phyloP scores from a whole-genome alignment of 2,888 invertebrate genomes.

The Mechanitis mazaeus region DNA sequence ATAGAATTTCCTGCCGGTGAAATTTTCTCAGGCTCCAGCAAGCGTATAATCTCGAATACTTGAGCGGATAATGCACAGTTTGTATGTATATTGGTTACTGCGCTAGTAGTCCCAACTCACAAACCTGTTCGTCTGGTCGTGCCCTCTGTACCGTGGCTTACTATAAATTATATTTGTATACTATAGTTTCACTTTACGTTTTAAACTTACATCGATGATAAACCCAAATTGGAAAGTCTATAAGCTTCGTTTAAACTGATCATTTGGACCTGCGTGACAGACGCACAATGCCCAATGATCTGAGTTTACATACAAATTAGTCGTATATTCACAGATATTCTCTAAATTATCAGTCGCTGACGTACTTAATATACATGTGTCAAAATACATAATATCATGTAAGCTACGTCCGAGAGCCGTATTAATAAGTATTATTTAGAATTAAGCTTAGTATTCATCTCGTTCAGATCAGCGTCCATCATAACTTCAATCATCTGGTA shows the following conservation, averaged over 20 bases:
- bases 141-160: conserved; percentile 65
- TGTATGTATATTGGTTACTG: conserved; percentile 72
- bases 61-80: conserved; percentile 51
- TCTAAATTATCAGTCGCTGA: too few relatives aligned
- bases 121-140: conserved; percentile 66
- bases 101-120: conserved; percentile 58
- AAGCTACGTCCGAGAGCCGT: background rate
- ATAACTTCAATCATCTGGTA: conserved; percentile 70
- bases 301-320: conserved; percentile 11
- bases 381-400: background rate
- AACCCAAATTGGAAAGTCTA: conserved; percentile 33
- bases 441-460: conserved; percentile 59
- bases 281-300: background rate
- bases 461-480: conserved; percentile 61
- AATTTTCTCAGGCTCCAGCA: conserved; percentile 62
- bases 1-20: conserved; percentile 55
- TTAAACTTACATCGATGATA: conserved; percentile 48
- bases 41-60: conserved; percentile 61
- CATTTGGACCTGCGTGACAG: conserved; percentile 3
- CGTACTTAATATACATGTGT: too few relatives aligned
- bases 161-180: conserved; percentile 51
- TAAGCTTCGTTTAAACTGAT: conserved; percentile 19
- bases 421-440: background rate
- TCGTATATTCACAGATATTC: conserved; percentile 3
- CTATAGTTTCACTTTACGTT: conserved; percentile 64